phyloP scores from a whole-genome alignment of 2,888 invertebrate genomes.

The Sicus ferrugineus region DNA sequence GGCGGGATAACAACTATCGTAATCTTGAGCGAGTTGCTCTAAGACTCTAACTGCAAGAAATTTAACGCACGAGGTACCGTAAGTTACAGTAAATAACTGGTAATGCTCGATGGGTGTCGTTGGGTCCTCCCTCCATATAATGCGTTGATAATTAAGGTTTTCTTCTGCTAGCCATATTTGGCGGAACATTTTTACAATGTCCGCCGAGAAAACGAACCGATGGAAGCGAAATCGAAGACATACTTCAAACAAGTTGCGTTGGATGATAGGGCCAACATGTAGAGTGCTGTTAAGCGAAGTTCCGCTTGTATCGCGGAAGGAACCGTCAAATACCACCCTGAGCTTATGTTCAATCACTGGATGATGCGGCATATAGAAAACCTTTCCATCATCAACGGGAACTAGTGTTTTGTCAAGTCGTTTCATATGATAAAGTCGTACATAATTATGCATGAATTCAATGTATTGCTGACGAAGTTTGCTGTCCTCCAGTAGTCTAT shows the following conservation, averaged over 20 bases:
- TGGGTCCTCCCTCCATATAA: not conserved
- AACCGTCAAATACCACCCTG: constrained; percentile 19
- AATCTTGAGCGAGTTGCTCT: not conserved
- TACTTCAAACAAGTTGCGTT: constrained; percentile 25
- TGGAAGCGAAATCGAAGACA: not conserved
- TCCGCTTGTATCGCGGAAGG: constrained; percentile 23
- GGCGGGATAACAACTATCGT: not conserved
- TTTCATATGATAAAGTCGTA: not conserved
- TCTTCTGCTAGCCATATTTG: constrained; percentile 33
- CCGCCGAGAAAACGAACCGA: too few species aligned
- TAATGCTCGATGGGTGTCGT: not conserved
- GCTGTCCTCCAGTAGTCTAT: not conserved
- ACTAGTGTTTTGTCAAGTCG: not conserved
- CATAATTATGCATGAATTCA: not conserved
- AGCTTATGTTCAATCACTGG: constrained; percentile 26
- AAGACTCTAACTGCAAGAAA: not conserved
- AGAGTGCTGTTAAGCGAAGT: constrained; percentile 19
- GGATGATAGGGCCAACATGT: constrained; percentile 29
- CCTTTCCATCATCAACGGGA: not conserved
- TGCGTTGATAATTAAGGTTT: constrained; percentile 19
- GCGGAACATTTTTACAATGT: constrained; percentile 34
- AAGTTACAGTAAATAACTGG: not conserved
- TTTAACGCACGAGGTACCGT: not conserved
- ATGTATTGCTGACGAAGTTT: constrained; percentile 5
- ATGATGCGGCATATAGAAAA: constrained; percentile 35